phyloP scores from a whole-genome alignment of 1,140 invertebrate species.

The Gerris buenoi region DNA sequence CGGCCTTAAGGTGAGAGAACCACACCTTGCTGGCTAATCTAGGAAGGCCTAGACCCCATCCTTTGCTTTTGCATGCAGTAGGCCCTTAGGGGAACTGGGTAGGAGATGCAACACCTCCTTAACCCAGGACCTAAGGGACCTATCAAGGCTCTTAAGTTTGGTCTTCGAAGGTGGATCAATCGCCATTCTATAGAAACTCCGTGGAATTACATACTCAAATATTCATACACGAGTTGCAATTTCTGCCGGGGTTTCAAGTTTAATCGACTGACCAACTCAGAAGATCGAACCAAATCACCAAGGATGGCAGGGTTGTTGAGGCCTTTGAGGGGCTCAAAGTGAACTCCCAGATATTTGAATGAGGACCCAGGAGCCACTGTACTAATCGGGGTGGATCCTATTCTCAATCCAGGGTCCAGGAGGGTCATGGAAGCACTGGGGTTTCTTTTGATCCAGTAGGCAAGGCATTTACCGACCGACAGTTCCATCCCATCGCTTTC shows the following conservation, averaged over 20 bases:
- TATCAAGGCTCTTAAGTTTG: not conserved
- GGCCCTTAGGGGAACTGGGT: not conserved
- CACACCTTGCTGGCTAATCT: not conserved
- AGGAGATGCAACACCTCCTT: not conserved
- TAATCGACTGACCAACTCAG: not conserved
- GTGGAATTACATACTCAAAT: not conserved
- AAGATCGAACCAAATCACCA: not conserved
- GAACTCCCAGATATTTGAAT: not conserved
- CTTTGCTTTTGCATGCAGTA: not conserved
- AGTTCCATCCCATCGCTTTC: not conserved
- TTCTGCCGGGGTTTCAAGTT: not conserved
- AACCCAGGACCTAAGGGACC: not conserved
- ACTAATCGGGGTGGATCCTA: not conserved
- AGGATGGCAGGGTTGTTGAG: not conserved
- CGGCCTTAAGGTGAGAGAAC: not conserved
- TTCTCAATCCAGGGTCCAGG: not conserved
- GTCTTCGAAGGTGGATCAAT: not conserved
- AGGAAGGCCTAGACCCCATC: not conserved
- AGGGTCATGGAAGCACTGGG: not conserved
- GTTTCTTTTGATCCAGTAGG: not conserved
- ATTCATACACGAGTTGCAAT: not conserved
- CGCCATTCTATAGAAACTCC: not conserved
- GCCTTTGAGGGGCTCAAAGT: not conserved
- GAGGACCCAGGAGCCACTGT: not conserved
- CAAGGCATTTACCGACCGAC: not conserved